phyloP scores from a whole-genome alignment of 1,140 invertebrate species.

The Caenorhabditis brenneri region DNA sequence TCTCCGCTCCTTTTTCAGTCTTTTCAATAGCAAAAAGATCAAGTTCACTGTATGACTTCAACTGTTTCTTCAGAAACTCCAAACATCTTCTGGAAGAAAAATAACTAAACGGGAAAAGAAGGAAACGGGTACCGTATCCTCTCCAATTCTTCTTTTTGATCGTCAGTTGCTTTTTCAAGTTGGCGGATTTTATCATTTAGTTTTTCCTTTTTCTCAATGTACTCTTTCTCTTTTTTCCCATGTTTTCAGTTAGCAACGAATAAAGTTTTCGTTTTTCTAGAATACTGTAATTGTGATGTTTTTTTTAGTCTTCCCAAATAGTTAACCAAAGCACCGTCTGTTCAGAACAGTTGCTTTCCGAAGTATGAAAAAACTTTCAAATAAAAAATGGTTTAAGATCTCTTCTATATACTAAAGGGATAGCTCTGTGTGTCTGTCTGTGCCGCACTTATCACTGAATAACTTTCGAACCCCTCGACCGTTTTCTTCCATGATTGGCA shows the following conservation, averaged over 20 bases:
- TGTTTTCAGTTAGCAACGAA: neutral
- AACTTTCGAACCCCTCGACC: too few relatives aligned
- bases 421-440: too few relatives aligned
- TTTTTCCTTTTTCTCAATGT: constrained; percentile 6
- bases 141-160: too few relatives aligned
- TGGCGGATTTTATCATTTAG: neutral
- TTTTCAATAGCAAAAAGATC: neutral
- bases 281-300: neutral
- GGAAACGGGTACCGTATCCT: neutral
- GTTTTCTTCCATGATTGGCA: too few relatives aligned
- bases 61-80: neutral
- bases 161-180: neutral
- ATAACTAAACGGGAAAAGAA: neutral
- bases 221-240: neutral
- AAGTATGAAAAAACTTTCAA: too few relatives aligned
- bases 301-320: too few relatives aligned
- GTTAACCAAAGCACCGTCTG: too few relatives aligned
- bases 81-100: neutral
- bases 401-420: too few relatives aligned
- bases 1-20: too few relatives aligned
- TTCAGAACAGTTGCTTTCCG: too few relatives aligned
- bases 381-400: too few relatives aligned
- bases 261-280: neutral
- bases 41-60: neutral
- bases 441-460: too few relatives aligned